Conservation (phyloP, 2,113 vertebrate species). For the Eubucco bourcierii region DNA sequence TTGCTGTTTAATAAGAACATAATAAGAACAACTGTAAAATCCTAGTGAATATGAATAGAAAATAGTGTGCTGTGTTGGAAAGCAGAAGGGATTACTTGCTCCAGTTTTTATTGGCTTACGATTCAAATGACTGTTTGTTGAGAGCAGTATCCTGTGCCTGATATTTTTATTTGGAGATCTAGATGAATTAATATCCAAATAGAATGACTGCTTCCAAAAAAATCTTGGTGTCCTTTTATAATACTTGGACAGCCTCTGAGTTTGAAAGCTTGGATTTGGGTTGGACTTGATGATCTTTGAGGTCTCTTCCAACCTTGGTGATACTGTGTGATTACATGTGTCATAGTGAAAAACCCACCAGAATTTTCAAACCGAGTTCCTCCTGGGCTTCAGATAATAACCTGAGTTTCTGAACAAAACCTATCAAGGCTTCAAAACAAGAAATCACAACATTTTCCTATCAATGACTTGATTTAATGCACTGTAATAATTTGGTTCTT, state of each 20-base stretch:
- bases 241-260: background rate
- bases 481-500: background rate
- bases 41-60: background rate
- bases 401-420: background rate
- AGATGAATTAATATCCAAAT: background rate
- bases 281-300: no score
- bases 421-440: background rate
- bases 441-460: background rate
- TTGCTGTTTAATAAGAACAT: background rate
- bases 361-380: background rate
- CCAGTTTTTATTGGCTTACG: background rate
- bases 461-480: background rate
- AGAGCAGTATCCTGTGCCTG: background rate
- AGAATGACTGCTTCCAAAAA: background rate
- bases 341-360: background rate
- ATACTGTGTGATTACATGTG: no score
- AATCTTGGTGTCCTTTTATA: background rate
- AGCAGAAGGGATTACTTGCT: background rate
- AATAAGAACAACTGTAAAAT: background rate
- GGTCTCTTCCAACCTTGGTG: no score
- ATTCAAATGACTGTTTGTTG: background rate
- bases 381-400: background rate
- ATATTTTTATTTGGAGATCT: constrained; percentile 8
- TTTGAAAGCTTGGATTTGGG: background rate
- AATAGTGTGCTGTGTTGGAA: background rate